These are phyloP conservation scores for Tolypeutes matacus DNA, from an alignment of 2,797 vertebrate species.

Conservation along the genomic window DNA sequence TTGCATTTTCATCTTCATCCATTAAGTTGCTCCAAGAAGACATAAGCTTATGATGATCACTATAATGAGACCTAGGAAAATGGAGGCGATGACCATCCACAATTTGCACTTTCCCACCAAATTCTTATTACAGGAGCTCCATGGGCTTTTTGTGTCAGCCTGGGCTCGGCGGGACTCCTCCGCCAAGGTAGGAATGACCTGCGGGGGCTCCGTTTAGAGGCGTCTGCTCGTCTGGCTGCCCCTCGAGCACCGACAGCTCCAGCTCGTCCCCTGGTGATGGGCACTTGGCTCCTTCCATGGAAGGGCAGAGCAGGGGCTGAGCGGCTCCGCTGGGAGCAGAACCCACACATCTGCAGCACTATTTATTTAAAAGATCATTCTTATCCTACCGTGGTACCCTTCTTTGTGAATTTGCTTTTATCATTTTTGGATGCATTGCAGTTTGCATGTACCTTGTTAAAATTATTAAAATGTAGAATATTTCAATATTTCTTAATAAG, in stretches of 20 bases:
- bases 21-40: conserved; percentile 83
- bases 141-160: conserved; percentile 62
- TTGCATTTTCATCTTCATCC: conserved; percentile 89
- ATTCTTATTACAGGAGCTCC: conserved; percentile 75
- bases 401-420: neutral
- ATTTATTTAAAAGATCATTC: neutral
- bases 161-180: neutral
- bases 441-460: neutral
- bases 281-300: conserved; percentile 56
- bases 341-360: neutral
- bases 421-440: neutral
- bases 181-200: neutral
- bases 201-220: conserved; percentile 56
- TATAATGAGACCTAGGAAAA: conserved; percentile 81
- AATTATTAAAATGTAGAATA: neutral
- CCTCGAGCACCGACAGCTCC: conserved; percentile 51
- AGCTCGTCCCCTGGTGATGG: neutral
- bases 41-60: conserved; percentile 83
- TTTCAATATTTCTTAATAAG: neutral
- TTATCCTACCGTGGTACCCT: neutral
- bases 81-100: conserved; percentile 85
- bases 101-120: conserved; percentile 85
- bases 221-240: neutral
- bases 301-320: neutral
- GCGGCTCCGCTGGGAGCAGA: neutral